Evolutionary conservation across 2,888 invertebrate genomes (phyloP).

Genomic region (Hybos culiciformis): DNA sequence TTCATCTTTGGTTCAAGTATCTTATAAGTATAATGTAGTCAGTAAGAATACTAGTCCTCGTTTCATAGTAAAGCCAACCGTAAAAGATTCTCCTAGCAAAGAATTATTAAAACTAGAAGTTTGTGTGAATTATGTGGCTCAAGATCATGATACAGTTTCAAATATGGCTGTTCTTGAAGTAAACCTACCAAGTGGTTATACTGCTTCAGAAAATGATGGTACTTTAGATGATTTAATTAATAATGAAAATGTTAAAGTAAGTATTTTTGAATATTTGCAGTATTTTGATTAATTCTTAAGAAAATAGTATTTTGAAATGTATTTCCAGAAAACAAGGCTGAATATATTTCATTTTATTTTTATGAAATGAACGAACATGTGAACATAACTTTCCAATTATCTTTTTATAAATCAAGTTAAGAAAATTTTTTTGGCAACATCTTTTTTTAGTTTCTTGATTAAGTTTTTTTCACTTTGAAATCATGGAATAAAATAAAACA

Average conservation of each 20-base stretch:
- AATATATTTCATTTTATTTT: no score
- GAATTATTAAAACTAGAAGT: slow-evolving; percentile 67
- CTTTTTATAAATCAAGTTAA: no score
- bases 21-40: slow-evolving; percentile 69
- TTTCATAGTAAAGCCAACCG: slow-evolving; percentile 73
- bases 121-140: slow-evolving; percentile 51
- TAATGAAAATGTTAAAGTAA: not conserved
- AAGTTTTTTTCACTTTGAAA: no score
- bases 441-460: no score
- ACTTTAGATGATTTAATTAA: not conserved
- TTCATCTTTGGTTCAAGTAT: slow-evolving; percentile 61
- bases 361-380: no score
- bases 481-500: no score
- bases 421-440: no score
- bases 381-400: no score
- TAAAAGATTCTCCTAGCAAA: slow-evolving; percentile 68
- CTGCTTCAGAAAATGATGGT: slow-evolving; percentile 36
- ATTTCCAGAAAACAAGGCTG: no score
- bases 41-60: slow-evolving; percentile 79
- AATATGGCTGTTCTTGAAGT: slow-evolving; percentile 89
- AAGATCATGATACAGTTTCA: slow-evolving; percentile 34
- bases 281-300: no score
- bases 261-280: no score
- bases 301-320: no score
- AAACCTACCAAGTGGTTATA: slow-evolving; percentile 79